These are phyloP conservation scores for Bubalus kerabau DNA, from an alignment of 2,113 vertebrate species.

Conservation along the genomic window DNA sequence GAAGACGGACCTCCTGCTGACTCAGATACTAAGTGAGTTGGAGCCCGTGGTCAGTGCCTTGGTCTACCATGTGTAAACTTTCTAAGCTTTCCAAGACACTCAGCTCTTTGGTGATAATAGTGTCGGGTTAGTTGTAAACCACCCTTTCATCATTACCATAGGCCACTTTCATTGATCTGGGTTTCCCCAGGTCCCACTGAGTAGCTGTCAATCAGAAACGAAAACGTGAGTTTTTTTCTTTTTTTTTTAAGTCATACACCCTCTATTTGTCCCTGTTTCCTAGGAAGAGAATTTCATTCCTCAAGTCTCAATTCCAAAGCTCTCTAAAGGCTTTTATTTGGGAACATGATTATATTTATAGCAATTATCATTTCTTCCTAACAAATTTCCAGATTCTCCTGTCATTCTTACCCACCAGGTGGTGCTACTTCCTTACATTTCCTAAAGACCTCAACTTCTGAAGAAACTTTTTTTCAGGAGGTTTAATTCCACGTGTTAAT, in stretches of 20 bases:
- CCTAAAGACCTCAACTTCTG: background rate
- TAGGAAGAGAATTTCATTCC: background rate
- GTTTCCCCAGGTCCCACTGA: background rate
- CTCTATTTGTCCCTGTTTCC: background rate
- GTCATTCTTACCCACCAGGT: constrained; percentile 46
- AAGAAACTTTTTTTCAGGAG: background rate
- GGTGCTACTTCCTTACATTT: constrained; percentile 34
- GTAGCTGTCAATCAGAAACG: background rate
- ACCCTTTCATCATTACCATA: background rate
- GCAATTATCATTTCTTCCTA: background rate
- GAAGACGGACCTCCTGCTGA: background rate
- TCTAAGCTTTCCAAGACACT: background rate
- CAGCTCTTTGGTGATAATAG: background rate
- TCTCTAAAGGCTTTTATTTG: background rate
- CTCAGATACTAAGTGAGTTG: background rate
- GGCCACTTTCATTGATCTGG: background rate
- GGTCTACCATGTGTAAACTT: background rate
- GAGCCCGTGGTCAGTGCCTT: background rate
- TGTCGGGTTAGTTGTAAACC: background rate
- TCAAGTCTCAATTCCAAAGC: background rate
- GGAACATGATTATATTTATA: background rate
- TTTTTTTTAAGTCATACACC: background rate
- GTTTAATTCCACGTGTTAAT: background rate
- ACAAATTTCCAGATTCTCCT: background rate
- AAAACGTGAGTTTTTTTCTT: background rate